Base-by-base conservation (phyloP, 2,888 invertebrate species). In the Eupithecia abbreviata region DNA sequence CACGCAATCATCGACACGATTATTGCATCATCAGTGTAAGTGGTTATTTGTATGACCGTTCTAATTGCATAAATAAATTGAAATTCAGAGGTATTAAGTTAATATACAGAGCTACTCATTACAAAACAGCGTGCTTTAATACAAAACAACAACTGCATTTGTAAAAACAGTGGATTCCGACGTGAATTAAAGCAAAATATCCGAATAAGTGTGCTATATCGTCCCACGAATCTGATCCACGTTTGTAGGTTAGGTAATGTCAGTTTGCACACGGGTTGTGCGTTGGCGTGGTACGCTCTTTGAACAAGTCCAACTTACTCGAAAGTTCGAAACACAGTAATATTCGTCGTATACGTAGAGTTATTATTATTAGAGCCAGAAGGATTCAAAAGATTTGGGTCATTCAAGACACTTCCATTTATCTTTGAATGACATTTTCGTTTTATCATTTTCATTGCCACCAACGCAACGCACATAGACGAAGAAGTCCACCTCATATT, bases 131-230 rank as follows among this genome's bases (percentile, higher is more conserved):
- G 42, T 68, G 45, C 10, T 45, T 45, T 47, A 47, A 10, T 69
- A 69, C 69, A 69, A 69, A 69, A 69, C 69, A 69, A 47, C n/a
- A 47, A 68, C 67, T 43, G 68, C 47, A 6, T 47, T 49, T n/a
- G 47, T 45, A 79, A 77, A 79, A 81, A 79, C 77, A 58, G 62
- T 45, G 72, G 43, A 45, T 49, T 62, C 55, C 71, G 10, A 47
- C 84, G 81, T 79, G 71, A 81, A 81, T 77, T 79, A 84, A 83
- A 85, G 82, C 77, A 73, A 65, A 62, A 71, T 74, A 49, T 71
- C 55, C 45, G 67, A 71, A 71, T 65, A 75, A 72, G 65, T 71
- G 69, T 67, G 51, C n/a, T 18, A 62, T 72, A 62, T 18, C 58
- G 49, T 84, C 62, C 76, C 69, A 72, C 72, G 67, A 10, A 55